Evolutionary conservation across 2,113 vertebrate genomes (phyloP), one percentile per base, ranked within the genome.

Genomic region (Triplophysa dalaica): DNA sequence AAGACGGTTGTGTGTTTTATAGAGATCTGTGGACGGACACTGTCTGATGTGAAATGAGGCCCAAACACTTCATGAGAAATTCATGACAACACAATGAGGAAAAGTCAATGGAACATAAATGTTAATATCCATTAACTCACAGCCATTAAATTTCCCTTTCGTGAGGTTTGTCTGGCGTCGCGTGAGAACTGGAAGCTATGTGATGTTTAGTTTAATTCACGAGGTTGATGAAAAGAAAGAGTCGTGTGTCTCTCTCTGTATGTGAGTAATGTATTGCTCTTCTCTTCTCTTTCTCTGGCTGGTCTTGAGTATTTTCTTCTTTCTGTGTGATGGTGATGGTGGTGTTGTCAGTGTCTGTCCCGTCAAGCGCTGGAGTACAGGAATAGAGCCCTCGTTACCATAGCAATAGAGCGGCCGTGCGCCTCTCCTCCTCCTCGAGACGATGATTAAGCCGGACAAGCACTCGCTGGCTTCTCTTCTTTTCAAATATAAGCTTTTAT

Each of bases 371-470:
- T 65, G 87, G 78, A 86, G 89, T 84, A 85, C 87, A 88, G 90
- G 89, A 91, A 91, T 88, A 91, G 90, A 92, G 84, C 85, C 86
- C 87, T 90, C 88, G 90, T 92, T 93, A 90, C 90, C 90, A 92
- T 90, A 92, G 91, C 90, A 91, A 93, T 89, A 86, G 87, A 83
- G 85, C 82, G 87, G 89, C 87, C 89, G 89, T 89, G 85, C 83
- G 67, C 87, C 86, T 88, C 86, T 87, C 85, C 81, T 79, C 85
- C 81, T 79, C 68, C 85, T 79, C 61, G 66, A 88, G 89, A 90
- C 84, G 86, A 82, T 87, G 89, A 92, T 90, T 83, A 81, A 78
- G 89, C 83, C 84, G 88, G 90, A 92, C 90, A 92, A 21, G 88
- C 86, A 86, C 88, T 88, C 75, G 86, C 81, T 67, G 86, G n/a